phyloP scores from a whole-genome alignment of 2,113 vertebrate species.

The Pseudorasbora parva region DNA sequence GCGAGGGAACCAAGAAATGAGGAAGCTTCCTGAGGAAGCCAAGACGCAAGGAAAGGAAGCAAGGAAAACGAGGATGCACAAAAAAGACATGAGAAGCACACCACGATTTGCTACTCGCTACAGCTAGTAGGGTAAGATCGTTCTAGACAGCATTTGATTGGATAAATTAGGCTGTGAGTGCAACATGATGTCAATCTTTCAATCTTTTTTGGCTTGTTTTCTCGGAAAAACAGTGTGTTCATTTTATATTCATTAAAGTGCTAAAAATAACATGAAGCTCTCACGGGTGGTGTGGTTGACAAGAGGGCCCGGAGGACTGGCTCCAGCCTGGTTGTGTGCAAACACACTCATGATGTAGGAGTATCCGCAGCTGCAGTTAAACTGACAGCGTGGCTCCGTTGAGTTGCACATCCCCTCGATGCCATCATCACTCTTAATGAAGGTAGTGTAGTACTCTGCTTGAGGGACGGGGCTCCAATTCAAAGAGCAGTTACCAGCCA shows the following conservation, averaged over 20 bases:
- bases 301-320: conserved; percentile 79
- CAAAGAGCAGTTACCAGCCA: conserved; percentile 80
- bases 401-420: conserved; percentile 84
- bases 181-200: neutral
- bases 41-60: too few species aligned
- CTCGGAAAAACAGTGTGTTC: neutral
- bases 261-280: conserved; percentile 41
- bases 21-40: too few species aligned
- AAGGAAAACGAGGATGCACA: too few species aligned
- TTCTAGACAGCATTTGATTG: neutral
- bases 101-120: neutral
- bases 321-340: conserved; percentile 85
- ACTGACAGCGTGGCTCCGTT: conserved; percentile 78
- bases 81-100: too few species aligned
- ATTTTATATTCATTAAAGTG: neutral
- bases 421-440: conserved; percentile 84
- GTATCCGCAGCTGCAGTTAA: conserved; percentile 85
- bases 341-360: conserved; percentile 87
- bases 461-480: conserved; percentile 76
- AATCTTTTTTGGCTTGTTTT: neutral
- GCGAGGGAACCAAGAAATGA: too few species aligned
- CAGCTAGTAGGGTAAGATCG: neutral
- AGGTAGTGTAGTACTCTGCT: conserved; percentile 80
- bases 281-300: conserved; percentile 87
- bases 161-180: neutral